Evolutionary conservation across 1,140 invertebrate genomes (phyloP).

Genomic region (Diorhabda elongata): DNA sequence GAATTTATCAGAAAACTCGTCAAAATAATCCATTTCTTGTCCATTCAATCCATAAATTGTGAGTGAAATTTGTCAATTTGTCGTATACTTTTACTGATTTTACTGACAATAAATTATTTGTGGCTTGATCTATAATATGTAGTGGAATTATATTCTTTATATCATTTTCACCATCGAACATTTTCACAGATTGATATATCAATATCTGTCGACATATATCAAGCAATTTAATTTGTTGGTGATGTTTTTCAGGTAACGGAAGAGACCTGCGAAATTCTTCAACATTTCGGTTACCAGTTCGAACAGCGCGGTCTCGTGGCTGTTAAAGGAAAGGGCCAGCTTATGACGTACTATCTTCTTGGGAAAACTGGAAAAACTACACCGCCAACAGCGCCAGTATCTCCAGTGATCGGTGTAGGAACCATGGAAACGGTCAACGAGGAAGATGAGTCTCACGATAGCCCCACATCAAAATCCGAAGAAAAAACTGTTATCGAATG

Average conservation of each 20-base stretch:
- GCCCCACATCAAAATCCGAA: conserved; percentile 43
- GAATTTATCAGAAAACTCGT: no score
- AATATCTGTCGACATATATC: no score
- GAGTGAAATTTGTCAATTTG: no score
- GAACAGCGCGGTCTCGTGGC: conserved; percentile 86
- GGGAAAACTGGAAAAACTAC: conserved; percentile 65
- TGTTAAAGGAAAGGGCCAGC: conserved; percentile 92
- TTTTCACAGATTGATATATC: no score
- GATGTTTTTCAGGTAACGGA: conserved; percentile 72
- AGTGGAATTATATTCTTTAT: no score
- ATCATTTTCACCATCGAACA: no score
- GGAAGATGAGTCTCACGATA: conserved; percentile 43
- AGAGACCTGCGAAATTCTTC: conserved; percentile 82
- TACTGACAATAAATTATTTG: no score
- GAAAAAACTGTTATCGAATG: conserved; percentile 46
- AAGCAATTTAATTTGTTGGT: not conserved
- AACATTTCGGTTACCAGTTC: conserved; percentile 85
- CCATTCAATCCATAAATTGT: no score
- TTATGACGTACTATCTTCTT: conserved; percentile 90
- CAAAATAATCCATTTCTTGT: no score
- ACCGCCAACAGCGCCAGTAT: conserved; percentile 40
- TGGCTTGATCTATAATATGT: no score
- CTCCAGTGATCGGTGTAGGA: conserved; percentile 28
- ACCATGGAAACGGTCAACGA: conserved; percentile 42
- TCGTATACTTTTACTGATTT: no score